These are phyloP conservation scores for Protaetia brevitarsis DNA, from an alignment of 1,140 invertebrate species.

Conservation along the genomic window DNA sequence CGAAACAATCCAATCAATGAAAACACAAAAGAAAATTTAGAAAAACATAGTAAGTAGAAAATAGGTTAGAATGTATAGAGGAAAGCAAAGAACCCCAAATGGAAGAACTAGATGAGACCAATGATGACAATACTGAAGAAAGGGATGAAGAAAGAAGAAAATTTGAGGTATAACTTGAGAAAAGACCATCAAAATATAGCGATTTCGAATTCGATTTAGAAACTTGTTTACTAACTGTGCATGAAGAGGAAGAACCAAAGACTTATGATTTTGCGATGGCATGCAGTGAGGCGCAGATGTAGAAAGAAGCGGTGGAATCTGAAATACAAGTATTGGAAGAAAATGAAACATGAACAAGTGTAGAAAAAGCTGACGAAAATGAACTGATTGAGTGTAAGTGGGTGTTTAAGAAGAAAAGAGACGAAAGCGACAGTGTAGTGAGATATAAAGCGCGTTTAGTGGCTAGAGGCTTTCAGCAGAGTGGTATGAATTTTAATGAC, in stretches of 20 bases:
- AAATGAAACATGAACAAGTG: slow-evolving; percentile 24
- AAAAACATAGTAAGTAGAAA: not conserved
- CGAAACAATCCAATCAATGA: not conserved
- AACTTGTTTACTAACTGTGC: slow-evolving; percentile 32
- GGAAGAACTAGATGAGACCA: not conserved
- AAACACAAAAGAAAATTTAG: not conserved
- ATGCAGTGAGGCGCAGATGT: slow-evolving; percentile 32
- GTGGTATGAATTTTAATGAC: not conserved
- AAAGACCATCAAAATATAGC: not conserved
- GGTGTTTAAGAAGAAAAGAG: not conserved
- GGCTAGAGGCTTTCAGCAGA: not conserved
- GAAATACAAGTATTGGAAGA: slow-evolving; percentile 38
- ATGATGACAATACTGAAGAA: not conserved
- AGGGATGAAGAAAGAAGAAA: slow-evolving; percentile 2
- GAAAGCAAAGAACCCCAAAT: not conserved
- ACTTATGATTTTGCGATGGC: slow-evolving; percentile 38
- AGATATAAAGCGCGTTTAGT: not conserved
- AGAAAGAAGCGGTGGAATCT: slow-evolving; percentile 36
- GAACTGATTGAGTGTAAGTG: not conserved
- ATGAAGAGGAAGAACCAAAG: slow-evolving; percentile 23
- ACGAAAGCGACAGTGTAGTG: not conserved
- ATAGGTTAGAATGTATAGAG: not conserved
- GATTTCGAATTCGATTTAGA: slow-evolving; percentile 24
- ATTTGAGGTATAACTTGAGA: slow-evolving; percentile 24
- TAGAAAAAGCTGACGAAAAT: not conserved